Percentiles rank a stretch among this genome's conserved stretches.
These are phyloP conservation scores for Sciurus carolinensis DNA, from an alignment of 2,797 vertebrate species.

Conservation along the genomic window DNA sequence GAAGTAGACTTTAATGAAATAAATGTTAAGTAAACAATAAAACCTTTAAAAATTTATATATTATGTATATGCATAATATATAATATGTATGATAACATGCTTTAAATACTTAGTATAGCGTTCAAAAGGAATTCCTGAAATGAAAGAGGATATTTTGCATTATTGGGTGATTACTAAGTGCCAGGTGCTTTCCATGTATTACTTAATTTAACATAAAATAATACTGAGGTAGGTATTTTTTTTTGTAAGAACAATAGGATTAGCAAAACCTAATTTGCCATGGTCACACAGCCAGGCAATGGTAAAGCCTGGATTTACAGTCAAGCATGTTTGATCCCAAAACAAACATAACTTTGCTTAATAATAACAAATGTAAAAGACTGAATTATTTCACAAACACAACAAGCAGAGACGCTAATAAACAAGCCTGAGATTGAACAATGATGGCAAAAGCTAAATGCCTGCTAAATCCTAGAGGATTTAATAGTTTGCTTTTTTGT, in stretches of 20 bases:
- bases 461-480: not conserved
- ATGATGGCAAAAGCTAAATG: not conserved
- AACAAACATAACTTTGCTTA: not conserved
- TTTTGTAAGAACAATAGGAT: not conserved
- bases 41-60: not conserved
- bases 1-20: not conserved
- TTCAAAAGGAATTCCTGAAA: not conserved
- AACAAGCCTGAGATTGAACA: not conserved
- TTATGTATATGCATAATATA: not conserved
- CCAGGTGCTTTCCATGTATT: not conserved
- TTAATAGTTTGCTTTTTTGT: not conserved
- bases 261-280: not conserved
- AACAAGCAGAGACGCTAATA: not conserved
- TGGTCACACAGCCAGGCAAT: not conserved
- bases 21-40: not conserved
- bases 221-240: not conserved
- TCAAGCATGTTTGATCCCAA: not conserved
- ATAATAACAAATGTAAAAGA: not conserved
- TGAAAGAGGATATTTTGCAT: not conserved
- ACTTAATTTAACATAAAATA: slow-evolving; percentile 37
- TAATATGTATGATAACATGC: not conserved
- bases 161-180: not conserved
- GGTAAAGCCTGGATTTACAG: not conserved
- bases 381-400: not conserved
- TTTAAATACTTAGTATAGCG: not conserved